Evolutionary conservation across 2,113 vertebrate genomes (phyloP).

Genomic region (Gila orcuttii): DNA sequence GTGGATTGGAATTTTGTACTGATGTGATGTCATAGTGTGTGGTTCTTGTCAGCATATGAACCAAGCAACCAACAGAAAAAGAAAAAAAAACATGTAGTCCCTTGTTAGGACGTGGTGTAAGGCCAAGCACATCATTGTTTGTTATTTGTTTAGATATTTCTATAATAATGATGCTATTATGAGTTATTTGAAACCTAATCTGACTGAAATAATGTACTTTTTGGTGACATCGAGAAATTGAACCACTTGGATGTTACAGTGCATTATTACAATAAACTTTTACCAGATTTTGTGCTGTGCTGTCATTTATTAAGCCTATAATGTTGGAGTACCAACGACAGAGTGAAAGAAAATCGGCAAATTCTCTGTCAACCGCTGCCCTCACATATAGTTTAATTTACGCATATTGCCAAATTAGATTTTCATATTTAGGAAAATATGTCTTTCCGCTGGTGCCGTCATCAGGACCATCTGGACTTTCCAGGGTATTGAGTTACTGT

Average conservation of each 20-base stretch:
- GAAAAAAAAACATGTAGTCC: background rate
- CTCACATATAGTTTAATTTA: slow-evolving; percentile 38
- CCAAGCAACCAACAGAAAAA: background rate
- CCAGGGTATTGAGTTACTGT: slow-evolving; percentile 74
- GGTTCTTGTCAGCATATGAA: background rate
- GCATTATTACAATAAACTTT: background rate
- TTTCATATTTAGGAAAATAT: slow-evolving; percentile 60
- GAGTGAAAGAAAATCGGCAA: background rate
- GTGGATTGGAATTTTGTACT: too few species aligned
- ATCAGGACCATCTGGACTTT: slow-evolving; percentile 75
- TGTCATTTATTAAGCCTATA: background rate
- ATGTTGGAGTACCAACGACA: slow-evolving; percentile 10
- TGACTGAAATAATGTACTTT: background rate
- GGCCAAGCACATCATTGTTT: background rate
- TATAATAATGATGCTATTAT: background rate
- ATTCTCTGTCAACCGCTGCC: slow-evolving; percentile 1
- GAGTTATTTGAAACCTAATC: background rate
- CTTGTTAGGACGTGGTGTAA: background rate
- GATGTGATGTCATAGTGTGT: too few species aligned
- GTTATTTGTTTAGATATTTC: background rate
- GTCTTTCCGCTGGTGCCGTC: slow-evolving; percentile 51
- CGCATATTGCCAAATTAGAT: slow-evolving; percentile 63
- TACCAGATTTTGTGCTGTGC: background rate
- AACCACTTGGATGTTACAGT: background rate
- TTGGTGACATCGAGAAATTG: background rate